Percentiles rank a stretch among this genome's conserved stretches.
phyloP scores from a whole-genome alignment of 2,113 vertebrate genomes.

The Stomatorhinus ivindoensis region DNA sequence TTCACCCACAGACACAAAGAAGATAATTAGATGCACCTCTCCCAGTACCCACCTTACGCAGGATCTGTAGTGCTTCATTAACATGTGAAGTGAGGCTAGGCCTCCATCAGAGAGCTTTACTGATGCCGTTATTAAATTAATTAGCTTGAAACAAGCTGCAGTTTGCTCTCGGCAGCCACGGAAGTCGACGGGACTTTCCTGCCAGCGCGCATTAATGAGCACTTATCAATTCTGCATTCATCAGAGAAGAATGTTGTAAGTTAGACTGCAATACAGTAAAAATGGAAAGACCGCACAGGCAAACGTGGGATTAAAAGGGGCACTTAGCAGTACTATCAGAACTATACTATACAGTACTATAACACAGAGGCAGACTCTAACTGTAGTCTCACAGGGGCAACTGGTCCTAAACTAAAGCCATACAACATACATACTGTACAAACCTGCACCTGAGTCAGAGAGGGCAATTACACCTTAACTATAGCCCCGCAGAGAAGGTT shows the following conservation, averaged over 20 bases:
- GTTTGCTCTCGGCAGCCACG: slow-evolving; percentile 34
- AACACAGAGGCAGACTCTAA: background rate
- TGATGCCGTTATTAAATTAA: slow-evolving; percentile 62
- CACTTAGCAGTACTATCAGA: background rate
- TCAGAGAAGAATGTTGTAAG: slow-evolving; percentile 28
- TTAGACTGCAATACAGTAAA: background rate
- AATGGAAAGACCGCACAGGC: background rate
- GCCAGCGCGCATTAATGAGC: slow-evolving; percentile 57
- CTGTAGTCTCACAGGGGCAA: background rate
- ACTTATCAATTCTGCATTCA: slow-evolving; percentile 62
- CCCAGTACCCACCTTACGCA: slow-evolving; percentile 45
- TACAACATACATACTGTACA: background rate
- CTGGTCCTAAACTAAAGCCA: background rate
- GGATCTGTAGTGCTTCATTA: slow-evolving; percentile 47
- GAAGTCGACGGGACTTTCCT: slow-evolving; percentile 43
- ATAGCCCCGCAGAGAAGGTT: background rate
- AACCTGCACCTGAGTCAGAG: background rate
- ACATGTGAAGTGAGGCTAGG: slow-evolving; percentile 57
- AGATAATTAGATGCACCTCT: slow-evolving; percentile 49
- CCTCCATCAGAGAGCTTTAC: slow-evolving; percentile 46
- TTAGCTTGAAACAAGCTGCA: slow-evolving; percentile 50
- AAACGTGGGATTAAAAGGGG: background rate
- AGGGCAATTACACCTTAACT: background rate
- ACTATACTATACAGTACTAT: background rate
- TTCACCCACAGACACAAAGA: slow-evolving; percentile 37